phyloP scores from a whole-genome alignment of 2,113 vertebrate species.

The Calyptomena viridis region DNA sequence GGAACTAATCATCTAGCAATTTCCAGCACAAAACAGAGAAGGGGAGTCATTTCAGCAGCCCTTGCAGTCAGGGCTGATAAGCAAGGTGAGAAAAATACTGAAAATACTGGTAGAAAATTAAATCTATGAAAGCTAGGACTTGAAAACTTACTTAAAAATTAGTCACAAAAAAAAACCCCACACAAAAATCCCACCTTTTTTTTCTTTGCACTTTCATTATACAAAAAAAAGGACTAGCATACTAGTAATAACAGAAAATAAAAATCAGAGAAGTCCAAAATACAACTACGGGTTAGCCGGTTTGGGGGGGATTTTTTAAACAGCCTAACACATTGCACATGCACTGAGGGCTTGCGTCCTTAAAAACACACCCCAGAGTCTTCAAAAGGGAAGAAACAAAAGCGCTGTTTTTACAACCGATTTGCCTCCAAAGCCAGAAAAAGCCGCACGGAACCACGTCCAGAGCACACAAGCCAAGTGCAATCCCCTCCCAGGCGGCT shows the following conservation, averaged over 20 bases:
- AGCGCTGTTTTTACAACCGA: background rate
- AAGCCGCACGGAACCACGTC: rapidly evolving
- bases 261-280: background rate
- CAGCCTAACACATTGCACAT: background rate
- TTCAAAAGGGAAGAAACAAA: background rate
- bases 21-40: background rate
- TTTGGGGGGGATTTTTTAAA: too few species aligned
- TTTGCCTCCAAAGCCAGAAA: background rate
- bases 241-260: background rate
- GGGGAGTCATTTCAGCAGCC: background rate
- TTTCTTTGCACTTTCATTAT: background rate
- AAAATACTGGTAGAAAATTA: background rate
- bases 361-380: background rate
- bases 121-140: background rate
- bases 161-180: too few species aligned
- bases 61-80: background rate
- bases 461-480: background rate
- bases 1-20: background rate
- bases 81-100: background rate
- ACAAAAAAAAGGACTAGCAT: background rate
- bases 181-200: too few species aligned
- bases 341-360: rapidly evolving
- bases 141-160: background rate
- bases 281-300: background rate
- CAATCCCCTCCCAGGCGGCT: background rate